A percentile compares a stretch with the other conserved stretches of the same genome.
Evolutionary conservation across 1,140 invertebrate genomes (phyloP).

Genomic region (Drosophila grimshawi): DNA sequence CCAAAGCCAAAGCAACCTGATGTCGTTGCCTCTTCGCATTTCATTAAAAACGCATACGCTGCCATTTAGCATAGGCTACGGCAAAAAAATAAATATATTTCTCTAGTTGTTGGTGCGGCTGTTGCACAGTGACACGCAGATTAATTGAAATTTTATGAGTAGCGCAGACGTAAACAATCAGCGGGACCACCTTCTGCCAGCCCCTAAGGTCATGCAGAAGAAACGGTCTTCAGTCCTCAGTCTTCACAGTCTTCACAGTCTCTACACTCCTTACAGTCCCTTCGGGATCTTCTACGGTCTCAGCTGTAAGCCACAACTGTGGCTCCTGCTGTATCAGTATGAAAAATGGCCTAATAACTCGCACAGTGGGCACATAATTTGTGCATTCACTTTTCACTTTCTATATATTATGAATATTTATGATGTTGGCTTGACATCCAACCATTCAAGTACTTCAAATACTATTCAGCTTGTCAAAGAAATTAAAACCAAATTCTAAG

Average conservation of each 20-base stretch:
- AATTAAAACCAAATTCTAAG: too few relatives aligned
- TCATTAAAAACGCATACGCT: slow-evolving; percentile 64
- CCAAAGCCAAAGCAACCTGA: slow-evolving; percentile 26
- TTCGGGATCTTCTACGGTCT: slow-evolving; percentile 1
- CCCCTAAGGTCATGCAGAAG: slow-evolving; percentile 73
- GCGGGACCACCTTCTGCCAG: slow-evolving; percentile 80
- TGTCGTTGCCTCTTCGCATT: slow-evolving; percentile 48
- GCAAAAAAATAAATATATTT: neutral
- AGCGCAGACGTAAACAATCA: slow-evolving; percentile 82
- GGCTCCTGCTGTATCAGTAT: slow-evolving; percentile 44
- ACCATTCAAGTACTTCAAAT: too few relatives aligned
- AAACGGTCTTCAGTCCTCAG: slow-evolving; percentile 49
- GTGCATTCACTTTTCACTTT: neutral
- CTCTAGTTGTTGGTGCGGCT: slow-evolving; percentile 25
- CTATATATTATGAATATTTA: neutral
- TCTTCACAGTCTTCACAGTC: slow-evolving; percentile 6
- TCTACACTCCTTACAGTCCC: neutral
- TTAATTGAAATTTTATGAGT: slow-evolving; percentile 84
- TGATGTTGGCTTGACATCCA: neutral
- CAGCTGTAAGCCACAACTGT: slow-evolving; percentile 37
- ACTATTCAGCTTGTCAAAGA: too few relatives aligned
- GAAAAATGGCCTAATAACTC: slow-evolving; percentile 58
- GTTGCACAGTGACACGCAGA: slow-evolving; percentile 71
- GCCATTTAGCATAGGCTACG: slow-evolving; percentile 46
- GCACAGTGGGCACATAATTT: slow-evolving; percentile 53